Percentiles rank a stretch among this genome's conserved stretches.
These are phyloP conservation scores for Natator depressus DNA, from an alignment of 2,113 vertebrate species.

Conservation along the genomic window DNA sequence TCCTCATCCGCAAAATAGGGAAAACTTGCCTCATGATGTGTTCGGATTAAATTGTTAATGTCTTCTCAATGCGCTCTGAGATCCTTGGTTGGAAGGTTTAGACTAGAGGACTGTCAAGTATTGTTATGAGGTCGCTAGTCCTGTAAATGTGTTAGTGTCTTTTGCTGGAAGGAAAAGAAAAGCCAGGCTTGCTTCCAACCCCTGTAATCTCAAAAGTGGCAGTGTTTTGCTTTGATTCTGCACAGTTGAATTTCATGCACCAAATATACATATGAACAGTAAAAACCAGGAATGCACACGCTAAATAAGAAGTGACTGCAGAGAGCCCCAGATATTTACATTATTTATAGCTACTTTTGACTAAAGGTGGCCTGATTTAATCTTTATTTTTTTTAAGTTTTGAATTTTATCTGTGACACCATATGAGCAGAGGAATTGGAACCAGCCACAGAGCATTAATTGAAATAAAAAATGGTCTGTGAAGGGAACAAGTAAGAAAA, in stretches of 20 bases:
- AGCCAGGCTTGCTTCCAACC: neutral
- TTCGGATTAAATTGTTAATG: rapidly evolving
- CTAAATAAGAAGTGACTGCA: neutral
- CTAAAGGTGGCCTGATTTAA: neutral
- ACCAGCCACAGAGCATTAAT: neutral
- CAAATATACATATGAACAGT: neutral
- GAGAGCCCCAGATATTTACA: neutral
- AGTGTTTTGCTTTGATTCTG: neutral
- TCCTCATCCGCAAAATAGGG: neutral
- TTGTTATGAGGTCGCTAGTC: neutral
- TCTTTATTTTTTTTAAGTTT: neutral
- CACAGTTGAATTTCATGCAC: neutral
- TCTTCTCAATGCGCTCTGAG: neutral
- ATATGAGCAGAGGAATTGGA: rapidly evolving
- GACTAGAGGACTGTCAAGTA: neutral
- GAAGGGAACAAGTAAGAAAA: conserved; percentile 24
- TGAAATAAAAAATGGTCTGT: neutral
- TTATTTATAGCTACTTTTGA: neutral
- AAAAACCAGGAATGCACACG: neutral
- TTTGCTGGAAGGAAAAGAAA: neutral
- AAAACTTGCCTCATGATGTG: rapidly evolving
- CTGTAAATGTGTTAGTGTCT: neutral
- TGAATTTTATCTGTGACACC: neutral
- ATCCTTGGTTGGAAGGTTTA: neutral
- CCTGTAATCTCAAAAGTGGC: rapidly evolving